Base-by-base conservation (phyloP, 2,113 vertebrate species). In the Argyrosomus japonicus region DNA sequence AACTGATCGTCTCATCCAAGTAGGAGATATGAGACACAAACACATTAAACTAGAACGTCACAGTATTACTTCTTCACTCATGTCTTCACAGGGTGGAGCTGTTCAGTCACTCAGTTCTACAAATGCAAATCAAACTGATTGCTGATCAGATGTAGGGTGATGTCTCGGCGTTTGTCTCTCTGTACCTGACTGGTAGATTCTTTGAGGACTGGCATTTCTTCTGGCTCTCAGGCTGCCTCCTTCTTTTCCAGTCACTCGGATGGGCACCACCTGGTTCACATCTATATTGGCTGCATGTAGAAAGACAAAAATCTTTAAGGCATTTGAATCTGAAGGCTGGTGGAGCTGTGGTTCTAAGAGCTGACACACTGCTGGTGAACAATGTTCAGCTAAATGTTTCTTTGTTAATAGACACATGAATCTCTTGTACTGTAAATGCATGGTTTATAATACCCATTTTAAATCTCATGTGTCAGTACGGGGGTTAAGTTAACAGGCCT, bases 261-360 rank as follows among this genome's bases (percentile, higher is more conserved):
- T 94, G 19, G 96, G 95, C 0, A 96, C 63, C 74, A 96, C 78
- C 72, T 96, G 95, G 79, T 91, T 96, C 84, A 97, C 91, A 74
- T 99, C 97, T 5, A 96, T 93, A 0, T 95, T 95, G 0, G 95
- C 97, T 99, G 86, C 23, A 79, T 21, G 54, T 10, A 60, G 53
- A 71, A 29, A 63, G 10, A 83, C 7, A 60, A 14, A 58, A 23
- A 54, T 21, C 40, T 58, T 36, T 18, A 19, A 19, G 14, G 4
- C 27, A 50, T 25, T 36, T 72, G 5, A 40, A 51, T 25, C n/a
- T 43, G 15, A 27, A 36, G 2, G 21, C 54, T 45, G 29, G 45
- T 32, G 15, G 3, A 50, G 9, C 21, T 51, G 47, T 53, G 21
- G 12, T 23, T 25, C 25, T 3, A 75, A 36, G 29, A 48, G 23